Evolutionary conservation across 2,888 invertebrate species (phyloP), one percentile per base, ranked within the genome.

Genomic region (Melipona bicolor): DNA sequence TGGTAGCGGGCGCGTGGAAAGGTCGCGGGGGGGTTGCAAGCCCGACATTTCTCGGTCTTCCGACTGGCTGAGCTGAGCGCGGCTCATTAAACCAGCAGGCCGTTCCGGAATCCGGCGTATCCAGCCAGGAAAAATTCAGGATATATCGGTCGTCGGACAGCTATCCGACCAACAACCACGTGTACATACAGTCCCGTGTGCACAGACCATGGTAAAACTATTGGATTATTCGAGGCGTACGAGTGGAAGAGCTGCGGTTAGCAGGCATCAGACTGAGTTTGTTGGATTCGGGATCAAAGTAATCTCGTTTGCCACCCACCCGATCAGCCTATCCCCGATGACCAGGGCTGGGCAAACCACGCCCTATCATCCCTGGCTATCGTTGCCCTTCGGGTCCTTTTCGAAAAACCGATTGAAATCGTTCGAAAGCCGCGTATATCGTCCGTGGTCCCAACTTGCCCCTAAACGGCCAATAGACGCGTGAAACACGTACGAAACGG

Each of bases 221-320:
- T 94, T 94, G 94, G 94, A 94, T 94, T 94, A 94, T 94, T 93
- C 91, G 90, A 91, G 85, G 86, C 88, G 88, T 88, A 88, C 90
- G 87, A 88, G 88, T 87, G 86, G 85, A 89, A 90, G 80, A 87
- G 83, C 84, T 84, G 93, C 94, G 94, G 93, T 94, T 94, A 93
- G 92, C 92, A 91, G 94, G 93, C 91, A 93, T 94, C 94, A 90
- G 91, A 88, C 87, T 92, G 91, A 92, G 94, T 94, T 94, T 94
- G 93, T 94, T 92, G 94, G 94, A 94, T 94, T 94, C 94, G 92
- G 94, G 94, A 94, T 94, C 94, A 94, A 90, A 92, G 91, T 94
- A 94, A 94, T 94, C 94, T 94, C 93, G 93, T 94, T 94, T 94
- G 93, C 90, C 91, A 91, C 87, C 91, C 90, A 88, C 88, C 88